Evolutionary conservation across 2,888 invertebrate genomes (phyloP).

Genomic region (Macaria liturata): DNA sequence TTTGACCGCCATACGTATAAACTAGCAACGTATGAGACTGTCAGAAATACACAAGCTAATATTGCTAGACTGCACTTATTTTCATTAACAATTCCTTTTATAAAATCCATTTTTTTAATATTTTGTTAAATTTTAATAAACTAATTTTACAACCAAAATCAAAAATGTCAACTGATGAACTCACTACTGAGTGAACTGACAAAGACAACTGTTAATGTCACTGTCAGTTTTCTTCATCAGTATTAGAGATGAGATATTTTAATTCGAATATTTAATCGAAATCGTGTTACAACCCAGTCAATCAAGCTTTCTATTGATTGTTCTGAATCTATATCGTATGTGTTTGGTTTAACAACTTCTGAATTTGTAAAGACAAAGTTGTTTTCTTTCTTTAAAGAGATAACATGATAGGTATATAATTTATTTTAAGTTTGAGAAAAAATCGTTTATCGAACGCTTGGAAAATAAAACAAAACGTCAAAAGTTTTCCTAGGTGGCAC

Average conservation of each 20-base stretch:
- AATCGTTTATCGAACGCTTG: constrained; percentile 20
- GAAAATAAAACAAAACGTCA: constrained; percentile 31
- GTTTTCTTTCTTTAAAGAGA: neutral
- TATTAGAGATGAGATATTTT: too few species aligned
- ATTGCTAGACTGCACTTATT: constrained; percentile 84
- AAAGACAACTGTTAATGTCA: too few species aligned
- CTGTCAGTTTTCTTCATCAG: too few species aligned
- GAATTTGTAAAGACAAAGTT: neutral
- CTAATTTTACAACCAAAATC: too few species aligned
- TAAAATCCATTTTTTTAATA: constrained; percentile 22
- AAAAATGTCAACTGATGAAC: too few species aligned
- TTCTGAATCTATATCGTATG: too few species aligned
- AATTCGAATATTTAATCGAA: too few species aligned
- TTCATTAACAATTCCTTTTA: constrained; percentile 47
- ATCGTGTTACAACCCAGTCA: too few species aligned
- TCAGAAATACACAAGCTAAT: constrained; percentile 89
- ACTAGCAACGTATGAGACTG: constrained; percentile 92
- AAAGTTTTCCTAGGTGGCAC: constrained; percentile 53
- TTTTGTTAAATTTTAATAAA: too few species aligned
- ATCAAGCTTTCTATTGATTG: too few species aligned
- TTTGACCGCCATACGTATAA: constrained; percentile 93
- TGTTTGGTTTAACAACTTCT: neutral
- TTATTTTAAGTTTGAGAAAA: neutral
- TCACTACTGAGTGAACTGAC: too few species aligned
- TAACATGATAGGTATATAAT: neutral